Evolutionary conservation across 23 tunicate genomes (phyloP), one percentile per base, ranked within the genome.

Genomic region (Corella eumyota): DNA sequence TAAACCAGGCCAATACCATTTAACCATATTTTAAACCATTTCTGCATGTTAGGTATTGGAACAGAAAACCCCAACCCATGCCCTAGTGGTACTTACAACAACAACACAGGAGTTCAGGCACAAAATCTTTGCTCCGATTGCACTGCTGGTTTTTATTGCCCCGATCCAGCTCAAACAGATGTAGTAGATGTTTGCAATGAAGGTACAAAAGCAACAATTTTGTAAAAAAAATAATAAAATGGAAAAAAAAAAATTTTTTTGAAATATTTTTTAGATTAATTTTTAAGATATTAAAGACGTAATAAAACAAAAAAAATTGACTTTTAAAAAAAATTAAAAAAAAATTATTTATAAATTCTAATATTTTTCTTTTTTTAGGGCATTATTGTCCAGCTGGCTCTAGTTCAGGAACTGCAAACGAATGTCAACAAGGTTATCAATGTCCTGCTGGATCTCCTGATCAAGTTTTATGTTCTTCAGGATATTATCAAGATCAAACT

Each of bases 61-160:
- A 51, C 57, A n/a, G 15, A 25, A 6, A 51, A 51, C 23, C 57
- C 57, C 6, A 51, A 51, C 20, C 81, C 56, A 5, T 92, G 98
- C 50, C 87, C 80, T 0, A 38, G 33, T 7, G 93, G 98, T 19
- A 76, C 93, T 1, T 92, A 62, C 52, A 51, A 70, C 38, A 62
- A 76, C 61, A 72, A 69, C 27, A 76, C 81, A 9, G 75, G 76
- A 0, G 32, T 37, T 6, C 21, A 61, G 17, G 30, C 63, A 27
- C 27, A 6, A 29, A 52, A 59, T 22, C 62, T 76, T 9, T 92
- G 98, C 68, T 31, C 51, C 5, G 0, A 29, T 7, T 92, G 98
- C 57, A 71, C 75, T 7, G 81, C 79, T 4, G 98, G 98, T 32
- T 83, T 38, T 57, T 81, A 61, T 37, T 92, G 98, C 48, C 76